These are phyloP conservation scores for Microtus oregoni DNA, from an alignment of 2,113 vertebrate genomes.

Conservation along the genomic window DNA sequence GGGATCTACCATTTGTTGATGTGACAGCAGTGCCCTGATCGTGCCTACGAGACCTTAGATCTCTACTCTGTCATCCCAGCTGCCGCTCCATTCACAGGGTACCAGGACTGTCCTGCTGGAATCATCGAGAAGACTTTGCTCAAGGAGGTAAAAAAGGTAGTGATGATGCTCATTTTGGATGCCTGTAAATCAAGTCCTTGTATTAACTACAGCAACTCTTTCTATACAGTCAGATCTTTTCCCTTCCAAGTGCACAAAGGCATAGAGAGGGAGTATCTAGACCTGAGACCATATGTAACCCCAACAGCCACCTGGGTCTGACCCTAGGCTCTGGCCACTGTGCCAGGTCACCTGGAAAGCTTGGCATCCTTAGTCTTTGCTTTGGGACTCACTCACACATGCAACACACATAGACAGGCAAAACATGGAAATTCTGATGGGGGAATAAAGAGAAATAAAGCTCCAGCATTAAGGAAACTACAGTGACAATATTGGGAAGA, in stretches of 20 bases:
- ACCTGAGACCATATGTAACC: neutral
- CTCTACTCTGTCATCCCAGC: no score
- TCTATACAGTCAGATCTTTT: fast-evolving
- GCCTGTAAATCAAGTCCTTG: neutral
- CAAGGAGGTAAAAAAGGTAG: fast-evolving
- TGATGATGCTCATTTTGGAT: fast-evolving
- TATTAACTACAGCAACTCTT: fast-evolving
- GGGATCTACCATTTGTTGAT: no score
- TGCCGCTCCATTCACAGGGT: neutral
- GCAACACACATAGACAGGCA: neutral
- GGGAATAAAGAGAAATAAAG: neutral
- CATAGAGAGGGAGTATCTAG: neutral
- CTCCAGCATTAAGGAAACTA: neutral
- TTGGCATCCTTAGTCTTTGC: neutral
- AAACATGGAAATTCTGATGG: neutral
- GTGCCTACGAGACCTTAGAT: neutral
- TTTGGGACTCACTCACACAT: neutral
- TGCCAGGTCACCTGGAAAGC: neutral
- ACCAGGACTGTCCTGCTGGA: no score
- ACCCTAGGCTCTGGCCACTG: neutral
- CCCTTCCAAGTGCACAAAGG: neutral
- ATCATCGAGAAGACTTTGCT: neutral
- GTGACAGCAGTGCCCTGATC: fast-evolving
- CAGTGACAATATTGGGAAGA: neutral
- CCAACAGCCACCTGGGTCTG: neutral